A percentile compares a stretch with the other conserved stretches of the same genome.
phyloP scores from a whole-genome alignment of 2,113 vertebrate genomes.

The Oncorhynchus clarkii region DNA sequence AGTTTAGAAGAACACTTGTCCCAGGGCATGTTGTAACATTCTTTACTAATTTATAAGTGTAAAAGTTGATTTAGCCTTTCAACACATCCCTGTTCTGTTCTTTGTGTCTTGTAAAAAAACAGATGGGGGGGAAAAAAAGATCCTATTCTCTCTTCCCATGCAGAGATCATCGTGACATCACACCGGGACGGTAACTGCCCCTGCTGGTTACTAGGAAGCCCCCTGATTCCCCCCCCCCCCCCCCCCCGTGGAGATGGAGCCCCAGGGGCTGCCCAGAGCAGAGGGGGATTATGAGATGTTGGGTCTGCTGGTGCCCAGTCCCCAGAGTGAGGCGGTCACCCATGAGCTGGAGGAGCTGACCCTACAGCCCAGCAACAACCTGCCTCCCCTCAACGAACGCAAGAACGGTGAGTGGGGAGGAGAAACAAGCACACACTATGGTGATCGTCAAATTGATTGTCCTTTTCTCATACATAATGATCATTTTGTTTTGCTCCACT shows the following conservation, averaged over 20 bases:
- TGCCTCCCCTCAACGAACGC: conserved; percentile 90
- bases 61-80: neutral
- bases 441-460: neutral
- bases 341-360: conserved; percentile 93
- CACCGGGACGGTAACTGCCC: conserved; percentile 28
- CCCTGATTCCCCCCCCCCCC: conserved; percentile 13
- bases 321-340: conserved; percentile 93
- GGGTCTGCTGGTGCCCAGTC: conserved; percentile 83
- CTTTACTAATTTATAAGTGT: neutral
- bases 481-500: neutral
- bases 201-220: conserved; percentile 37
- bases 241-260: conserved; percentile 79
- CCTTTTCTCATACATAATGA: conserved; percentile 19
- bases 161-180: conserved; percentile 52
- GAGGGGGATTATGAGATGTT: conserved; percentile 80
- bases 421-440: neutral
- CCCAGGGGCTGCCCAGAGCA: conserved; percentile 56
- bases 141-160: conserved; percentile 16
- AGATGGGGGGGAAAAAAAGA: neutral
- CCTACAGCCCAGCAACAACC: conserved; percentile 82
- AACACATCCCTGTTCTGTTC: neutral
- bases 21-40: neutral
- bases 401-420: conserved; percentile 85
- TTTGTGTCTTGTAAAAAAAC: neutral
- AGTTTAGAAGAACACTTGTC: neutral